Evolutionary conservation across 1,140 invertebrate genomes (phyloP).

Genomic region (Wasmannia auropunctata): DNA sequence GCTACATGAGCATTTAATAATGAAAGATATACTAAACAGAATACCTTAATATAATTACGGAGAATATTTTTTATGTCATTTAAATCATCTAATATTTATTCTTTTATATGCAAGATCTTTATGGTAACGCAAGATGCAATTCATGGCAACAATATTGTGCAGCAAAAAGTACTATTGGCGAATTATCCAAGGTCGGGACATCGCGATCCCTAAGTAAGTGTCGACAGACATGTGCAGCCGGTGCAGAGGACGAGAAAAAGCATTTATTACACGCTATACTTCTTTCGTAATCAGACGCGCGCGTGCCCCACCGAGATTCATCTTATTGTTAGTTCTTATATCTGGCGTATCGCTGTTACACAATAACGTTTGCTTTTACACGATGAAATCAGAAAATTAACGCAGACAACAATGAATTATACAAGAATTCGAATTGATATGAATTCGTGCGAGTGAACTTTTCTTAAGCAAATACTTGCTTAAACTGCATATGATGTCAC

Average conservation of each 20-base stretch:
- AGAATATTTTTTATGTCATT: not conserved
- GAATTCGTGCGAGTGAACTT: not conserved
- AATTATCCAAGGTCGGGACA: constrained; percentile 19
- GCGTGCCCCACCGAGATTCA: not conserved
- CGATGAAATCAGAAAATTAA: not conserved
- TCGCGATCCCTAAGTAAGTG: not conserved
- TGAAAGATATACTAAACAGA: too few relatives aligned
- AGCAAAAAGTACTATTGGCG: constrained; percentile 3
- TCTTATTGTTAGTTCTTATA: constrained; percentile 15
- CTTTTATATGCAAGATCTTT: not conserved
- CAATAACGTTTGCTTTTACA: constrained; percentile 9
- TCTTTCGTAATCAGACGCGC: constrained; percentile 22
- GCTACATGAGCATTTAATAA: not conserved
- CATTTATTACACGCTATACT: constrained; percentile 26
- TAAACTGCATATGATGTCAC: not conserved
- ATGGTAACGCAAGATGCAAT: not conserved
- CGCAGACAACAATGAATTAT: not conserved
- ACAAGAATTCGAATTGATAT: not conserved
- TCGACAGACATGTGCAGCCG: not conserved
- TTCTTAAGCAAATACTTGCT: not conserved
- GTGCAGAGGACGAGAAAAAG: not conserved
- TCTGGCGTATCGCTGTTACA: not conserved
- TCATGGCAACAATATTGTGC: not conserved
- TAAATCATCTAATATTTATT: not conserved
- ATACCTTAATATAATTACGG: too few relatives aligned